These are phyloP conservation scores for Danionella cerebrum DNA, from an alignment of 2,113 vertebrate species.

Conservation along the genomic window DNA sequence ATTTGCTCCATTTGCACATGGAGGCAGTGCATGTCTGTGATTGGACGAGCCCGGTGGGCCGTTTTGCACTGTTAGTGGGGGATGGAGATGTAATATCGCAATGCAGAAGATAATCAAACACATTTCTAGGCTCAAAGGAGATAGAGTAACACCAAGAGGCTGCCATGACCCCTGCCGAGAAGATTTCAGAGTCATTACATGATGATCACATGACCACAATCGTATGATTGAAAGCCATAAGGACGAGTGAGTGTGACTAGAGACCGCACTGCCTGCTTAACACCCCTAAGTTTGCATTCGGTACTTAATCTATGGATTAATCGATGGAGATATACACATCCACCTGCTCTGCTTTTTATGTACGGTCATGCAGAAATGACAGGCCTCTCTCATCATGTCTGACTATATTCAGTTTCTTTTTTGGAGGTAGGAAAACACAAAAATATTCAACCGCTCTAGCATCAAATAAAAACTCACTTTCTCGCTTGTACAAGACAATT, in stretches of 20 bases:
- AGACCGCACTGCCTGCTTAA: not conserved
- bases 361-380: slow-evolving; percentile 56
- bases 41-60: not conserved
- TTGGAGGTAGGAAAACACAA: not conserved
- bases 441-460: too few relatives aligned
- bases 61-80: slow-evolving; percentile 25
- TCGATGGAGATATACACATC: too few relatives aligned
- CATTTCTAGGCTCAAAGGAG: slow-evolving; percentile 30
- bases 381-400: not conserved
- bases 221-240: slow-evolving; percentile 6
- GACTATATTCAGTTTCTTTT: not conserved
- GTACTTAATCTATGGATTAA: too few relatives aligned
- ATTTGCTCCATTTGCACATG: slow-evolving; percentile 54
- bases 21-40: slow-evolving; percentile 42
- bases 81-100: slow-evolving; percentile 39
- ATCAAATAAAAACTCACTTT: too few relatives aligned
- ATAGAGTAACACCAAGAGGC: slow-evolving; percentile 12
- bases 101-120: slow-evolving; percentile 66
- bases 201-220: not conserved
- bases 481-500: too few relatives aligned
- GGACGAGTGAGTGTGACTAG: not conserved
- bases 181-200: not conserved
- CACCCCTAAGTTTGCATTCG: slow-evolving; percentile 12
- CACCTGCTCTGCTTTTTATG: slow-evolving; percentile 31
- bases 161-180: not conserved